These are phyloP conservation scores for Deilephila elpenor DNA, from an alignment of 2,888 invertebrate species.

Conservation along the genomic window DNA sequence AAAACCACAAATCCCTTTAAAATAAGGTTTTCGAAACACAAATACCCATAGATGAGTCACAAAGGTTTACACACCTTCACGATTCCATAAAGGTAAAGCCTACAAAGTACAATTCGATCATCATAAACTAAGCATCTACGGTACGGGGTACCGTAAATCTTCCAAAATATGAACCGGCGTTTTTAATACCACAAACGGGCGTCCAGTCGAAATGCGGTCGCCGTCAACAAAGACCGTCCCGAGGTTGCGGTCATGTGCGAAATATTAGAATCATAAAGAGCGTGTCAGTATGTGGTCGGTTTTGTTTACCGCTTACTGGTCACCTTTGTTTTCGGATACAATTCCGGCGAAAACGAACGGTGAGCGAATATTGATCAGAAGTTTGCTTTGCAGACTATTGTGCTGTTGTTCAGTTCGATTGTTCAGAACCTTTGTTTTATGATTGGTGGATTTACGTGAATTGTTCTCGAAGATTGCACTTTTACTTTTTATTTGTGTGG, in stretches of 20 bases:
- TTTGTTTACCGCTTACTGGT: slow-evolving; percentile 15
- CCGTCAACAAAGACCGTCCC: slow-evolving; percentile 58
- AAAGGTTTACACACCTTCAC: neutral
- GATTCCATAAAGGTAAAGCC: neutral
- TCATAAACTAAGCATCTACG: slow-evolving; percentile 6
- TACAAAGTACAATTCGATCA: slow-evolving; percentile 14
- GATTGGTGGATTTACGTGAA: slow-evolving; percentile 10
- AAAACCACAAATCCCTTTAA: too few species aligned
- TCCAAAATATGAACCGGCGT: slow-evolving; percentile 39
- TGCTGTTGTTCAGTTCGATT: slow-evolving; percentile 11
- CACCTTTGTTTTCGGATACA: slow-evolving; percentile 21
- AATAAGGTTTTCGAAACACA: neutral
- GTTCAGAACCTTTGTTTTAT: neutral
- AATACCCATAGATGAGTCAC: neutral
- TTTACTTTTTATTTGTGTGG: neutral
- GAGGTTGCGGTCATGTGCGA: slow-evolving; percentile 55
- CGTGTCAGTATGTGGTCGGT: slow-evolving; percentile 25
- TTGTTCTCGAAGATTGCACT: slow-evolving; percentile 6
- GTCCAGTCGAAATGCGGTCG: slow-evolving; percentile 55
- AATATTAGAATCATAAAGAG: slow-evolving; percentile 41
- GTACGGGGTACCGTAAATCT: slow-evolving; percentile 23
- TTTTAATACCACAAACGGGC: slow-evolving; percentile 47
- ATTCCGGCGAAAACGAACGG: slow-evolving; percentile 14
- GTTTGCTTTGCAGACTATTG: neutral
- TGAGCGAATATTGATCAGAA: slow-evolving; percentile 9